These are phyloP conservation scores for Cisticola juncidis DNA, from an alignment of 2,113 vertebrate genomes.

Conservation along the genomic window DNA sequence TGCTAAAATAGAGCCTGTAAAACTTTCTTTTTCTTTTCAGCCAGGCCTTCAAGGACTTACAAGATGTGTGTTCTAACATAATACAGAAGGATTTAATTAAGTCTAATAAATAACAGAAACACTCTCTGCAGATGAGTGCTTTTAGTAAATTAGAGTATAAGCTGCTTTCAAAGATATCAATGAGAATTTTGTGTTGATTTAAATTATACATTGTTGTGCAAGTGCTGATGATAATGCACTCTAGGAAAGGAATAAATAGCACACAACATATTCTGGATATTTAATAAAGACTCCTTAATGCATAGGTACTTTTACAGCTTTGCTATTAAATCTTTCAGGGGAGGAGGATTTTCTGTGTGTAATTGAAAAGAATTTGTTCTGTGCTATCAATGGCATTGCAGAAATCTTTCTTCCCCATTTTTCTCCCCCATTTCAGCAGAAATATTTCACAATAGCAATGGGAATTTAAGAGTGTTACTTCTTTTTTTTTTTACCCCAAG, in stretches of 20 bases:
- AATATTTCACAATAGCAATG: neutral
- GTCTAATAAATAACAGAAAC: constrained; percentile 1
- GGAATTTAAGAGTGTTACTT: neutral
- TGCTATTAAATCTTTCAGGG: neutral
- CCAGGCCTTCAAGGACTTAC: neutral
- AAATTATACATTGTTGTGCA: neutral
- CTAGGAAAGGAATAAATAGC: neutral
- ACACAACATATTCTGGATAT: neutral
- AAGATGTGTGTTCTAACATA: neutral
- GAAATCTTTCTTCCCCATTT: neutral
- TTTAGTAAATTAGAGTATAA: neutral
- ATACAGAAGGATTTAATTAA: neutral
- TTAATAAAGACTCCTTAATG: neutral
- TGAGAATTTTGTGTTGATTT: neutral
- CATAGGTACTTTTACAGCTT: neutral
- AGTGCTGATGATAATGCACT: neutral
- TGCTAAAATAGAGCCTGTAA: neutral
- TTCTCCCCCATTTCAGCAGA: neutral
- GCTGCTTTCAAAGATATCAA: neutral
- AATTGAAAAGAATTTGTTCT: neutral
- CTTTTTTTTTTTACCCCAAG: neutral
- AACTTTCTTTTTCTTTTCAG: neutral
- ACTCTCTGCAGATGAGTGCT: neutral
- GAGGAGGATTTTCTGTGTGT: neutral
- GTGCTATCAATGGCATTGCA: neutral